Percentiles rank a stretch among this genome's conserved stretches.
Evolutionary conservation across 2,888 invertebrate species (phyloP).

Genomic region (Helleia helle): DNA sequence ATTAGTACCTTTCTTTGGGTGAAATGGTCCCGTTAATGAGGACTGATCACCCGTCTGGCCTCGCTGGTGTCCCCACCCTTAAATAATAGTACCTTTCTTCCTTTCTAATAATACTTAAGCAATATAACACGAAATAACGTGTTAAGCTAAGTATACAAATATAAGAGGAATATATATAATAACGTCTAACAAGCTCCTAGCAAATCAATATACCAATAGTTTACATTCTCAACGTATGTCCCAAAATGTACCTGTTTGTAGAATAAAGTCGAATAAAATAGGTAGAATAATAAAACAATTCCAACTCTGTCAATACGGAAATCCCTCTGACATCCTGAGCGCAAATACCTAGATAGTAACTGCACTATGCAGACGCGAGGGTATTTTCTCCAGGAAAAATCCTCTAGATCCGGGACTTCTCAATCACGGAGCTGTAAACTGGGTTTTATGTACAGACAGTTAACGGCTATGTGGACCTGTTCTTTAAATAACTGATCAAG

Average conservation of each 20-base stretch:
- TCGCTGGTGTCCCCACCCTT: too few relatives aligned
- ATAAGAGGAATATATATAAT: too few relatives aligned
- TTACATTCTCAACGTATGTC: too few relatives aligned
- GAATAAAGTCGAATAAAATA: not conserved
- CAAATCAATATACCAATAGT: too few relatives aligned
- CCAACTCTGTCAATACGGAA: constrained; percentile 34
- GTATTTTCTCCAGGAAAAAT: constrained; percentile 30
- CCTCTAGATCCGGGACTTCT: constrained; percentile 32
- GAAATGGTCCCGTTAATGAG: too few relatives aligned
- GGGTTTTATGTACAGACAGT: constrained; percentile 28
- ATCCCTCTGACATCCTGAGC: constrained; percentile 23
- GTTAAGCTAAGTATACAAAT: too few relatives aligned
- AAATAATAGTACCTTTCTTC: too few relatives aligned
- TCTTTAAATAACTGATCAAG: not conserved
- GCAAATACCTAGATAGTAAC: constrained; percentile 26
- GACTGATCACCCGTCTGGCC: too few relatives aligned
- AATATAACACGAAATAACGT: too few relatives aligned
- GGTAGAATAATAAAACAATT: constrained; percentile 28
- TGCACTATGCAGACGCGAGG: constrained; percentile 29
- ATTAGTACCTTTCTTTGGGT: too few relatives aligned
- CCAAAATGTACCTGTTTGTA: constrained; percentile 1
- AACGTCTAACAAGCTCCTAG: too few relatives aligned
- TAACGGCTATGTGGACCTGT: not conserved
- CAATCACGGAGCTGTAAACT: constrained; percentile 33
- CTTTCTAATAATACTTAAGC: too few relatives aligned